Conservation (phyloP, 2,888 invertebrate genomes). For the Chirona hameri region DNA sequence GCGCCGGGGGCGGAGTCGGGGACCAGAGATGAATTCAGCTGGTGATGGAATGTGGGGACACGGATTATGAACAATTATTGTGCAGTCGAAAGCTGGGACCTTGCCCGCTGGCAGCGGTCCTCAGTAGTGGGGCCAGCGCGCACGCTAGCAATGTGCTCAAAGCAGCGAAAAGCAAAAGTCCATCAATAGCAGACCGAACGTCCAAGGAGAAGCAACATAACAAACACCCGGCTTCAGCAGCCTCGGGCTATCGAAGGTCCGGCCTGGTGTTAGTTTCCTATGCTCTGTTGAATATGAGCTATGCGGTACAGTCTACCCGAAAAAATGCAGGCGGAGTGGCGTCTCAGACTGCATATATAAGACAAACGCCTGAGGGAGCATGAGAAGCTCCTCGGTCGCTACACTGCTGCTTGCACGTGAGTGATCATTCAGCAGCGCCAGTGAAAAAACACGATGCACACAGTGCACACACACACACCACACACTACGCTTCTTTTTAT, state of each 20-base stretch:
- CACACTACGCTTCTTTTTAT: too few relatives aligned
- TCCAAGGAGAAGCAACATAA: too few relatives aligned
- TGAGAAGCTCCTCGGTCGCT: too few relatives aligned
- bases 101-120: neutral
- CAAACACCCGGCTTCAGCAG: too few relatives aligned
- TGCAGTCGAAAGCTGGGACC: neutral
- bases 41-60: conserved; percentile 22
- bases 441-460: too few relatives aligned
- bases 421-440: too few relatives aligned
- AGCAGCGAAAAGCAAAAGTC: neutral
- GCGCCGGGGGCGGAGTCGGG: conserved; percentile 2
- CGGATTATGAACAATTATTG: conserved; percentile 27
- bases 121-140: neutral
- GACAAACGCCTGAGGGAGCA: too few relatives aligned
- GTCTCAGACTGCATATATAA: too few relatives aligned
- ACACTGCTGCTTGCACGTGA: too few relatives aligned
- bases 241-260: too few relatives aligned
- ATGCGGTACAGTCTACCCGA: neutral
- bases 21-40: conserved; percentile 23
- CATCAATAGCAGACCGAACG: too few relatives aligned
- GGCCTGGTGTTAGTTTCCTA: neutral
- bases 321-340: neutral
- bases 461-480: too few relatives aligned
- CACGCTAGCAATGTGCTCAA: neutral
- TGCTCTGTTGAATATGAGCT: neutral